These are phyloP conservation scores for Eretmochelys imbricata DNA, from an alignment of 2,113 vertebrate genomes.

Conservation along the genomic window DNA sequence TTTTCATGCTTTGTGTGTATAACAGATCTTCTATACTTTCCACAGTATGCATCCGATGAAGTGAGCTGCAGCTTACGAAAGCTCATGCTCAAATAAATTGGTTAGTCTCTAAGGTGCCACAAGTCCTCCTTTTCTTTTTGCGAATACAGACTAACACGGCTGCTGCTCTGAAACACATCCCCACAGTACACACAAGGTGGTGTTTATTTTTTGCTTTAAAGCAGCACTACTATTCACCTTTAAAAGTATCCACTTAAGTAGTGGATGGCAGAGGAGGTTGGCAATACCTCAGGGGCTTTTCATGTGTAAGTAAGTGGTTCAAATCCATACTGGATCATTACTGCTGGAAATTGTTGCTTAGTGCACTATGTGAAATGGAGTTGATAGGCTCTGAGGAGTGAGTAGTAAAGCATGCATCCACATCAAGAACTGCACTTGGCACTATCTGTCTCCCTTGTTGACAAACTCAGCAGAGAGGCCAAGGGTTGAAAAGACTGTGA, in stretches of 20 bases:
- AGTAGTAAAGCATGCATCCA: conserved; percentile 35
- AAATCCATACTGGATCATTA: neutral
- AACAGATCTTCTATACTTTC: too few species aligned
- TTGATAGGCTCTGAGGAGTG: neutral
- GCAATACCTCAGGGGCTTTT: neutral
- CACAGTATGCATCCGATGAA: too few species aligned
- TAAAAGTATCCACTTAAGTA: neutral
- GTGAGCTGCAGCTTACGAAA: too few species aligned
- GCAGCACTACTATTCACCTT: neutral
- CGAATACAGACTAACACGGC: too few species aligned
- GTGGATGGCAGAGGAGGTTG: neutral
- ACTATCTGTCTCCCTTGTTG: conserved; percentile 43
- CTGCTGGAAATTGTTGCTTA: neutral
- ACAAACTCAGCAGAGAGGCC: conserved; percentile 13
- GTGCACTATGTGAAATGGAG: conserved; percentile 13
- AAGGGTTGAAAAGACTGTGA: conserved; percentile 26
- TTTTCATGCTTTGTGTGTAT: too few species aligned
- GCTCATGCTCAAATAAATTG: too few species aligned
- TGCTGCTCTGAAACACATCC: neutral
- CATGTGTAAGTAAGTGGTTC: neutral
- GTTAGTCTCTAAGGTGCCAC: too few species aligned
- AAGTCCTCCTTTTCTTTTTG: too few species aligned
- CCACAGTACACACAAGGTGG: neutral
- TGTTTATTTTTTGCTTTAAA: neutral
- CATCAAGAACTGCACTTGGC: neutral